Evolutionary conservation across 2,888 invertebrate species (phyloP), one percentile per base, ranked within the genome.

Genomic region (Lochmaea capreae): DNA sequence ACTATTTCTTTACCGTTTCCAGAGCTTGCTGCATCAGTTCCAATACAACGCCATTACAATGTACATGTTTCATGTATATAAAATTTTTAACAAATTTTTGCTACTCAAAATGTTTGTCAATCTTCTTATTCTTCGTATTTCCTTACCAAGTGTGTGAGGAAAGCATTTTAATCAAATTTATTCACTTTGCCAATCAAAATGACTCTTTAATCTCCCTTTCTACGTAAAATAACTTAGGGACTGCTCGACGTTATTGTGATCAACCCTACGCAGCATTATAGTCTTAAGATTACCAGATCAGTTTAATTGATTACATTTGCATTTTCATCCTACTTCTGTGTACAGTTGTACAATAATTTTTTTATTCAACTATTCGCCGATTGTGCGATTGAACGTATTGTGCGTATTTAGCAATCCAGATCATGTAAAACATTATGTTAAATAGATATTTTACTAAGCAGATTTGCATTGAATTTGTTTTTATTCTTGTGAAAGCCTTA

Each of bases 381-480:
- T 59, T 66, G 73, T 54, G n/a, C n/a, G n/a, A n/a, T n/a, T n/a
- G 68, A 65, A 68, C 65, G 59, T 67, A 68, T 62, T 42, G 62
- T 72, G 71, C 69, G 66, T 66, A 73, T 70, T 61, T 65, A 65
- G 71, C 71, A 63, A 70, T 69, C 66, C 63, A 65, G 73, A 71
- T 75, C 73, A 73, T 77, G 77, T 75, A 75, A 78, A 76, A 78
- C 78, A 78, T n/a, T 73, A 76, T 78, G 78, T 78, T 73, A 78
- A 78, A 74, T 78, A 78, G 76, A 76, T 76, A 77, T 75, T 77
- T 78, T 75, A 73, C 73, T 69, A 62, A 73, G 65, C 71, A 74
- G 74, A 81, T 81, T 81, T 81, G 80, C 81, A 81, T 81, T 80
- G 81, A 81, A 81, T 81, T 81, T 79, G 80, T 78, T 79, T 73